phyloP scores from a whole-genome alignment of 1,140 invertebrate species.

The Cyphomyrmex costatus region DNA sequence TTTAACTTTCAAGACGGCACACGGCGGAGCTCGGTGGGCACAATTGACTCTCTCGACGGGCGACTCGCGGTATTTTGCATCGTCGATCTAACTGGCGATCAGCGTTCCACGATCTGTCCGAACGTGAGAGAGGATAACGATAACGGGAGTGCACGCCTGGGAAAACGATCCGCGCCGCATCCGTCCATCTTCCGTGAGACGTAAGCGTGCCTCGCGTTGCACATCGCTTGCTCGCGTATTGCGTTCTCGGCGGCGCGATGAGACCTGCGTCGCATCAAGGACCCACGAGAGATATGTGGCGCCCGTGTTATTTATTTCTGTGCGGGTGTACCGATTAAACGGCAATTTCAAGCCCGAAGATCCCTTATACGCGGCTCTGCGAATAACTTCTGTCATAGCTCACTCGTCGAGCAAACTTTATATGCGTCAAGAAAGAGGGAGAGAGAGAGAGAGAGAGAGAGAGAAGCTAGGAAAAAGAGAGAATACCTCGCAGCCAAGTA shows the following conservation, averaged over 20 bases:
- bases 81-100: constrained; percentile 39
- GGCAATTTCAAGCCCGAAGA: constrained; percentile 21
- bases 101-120: constrained; percentile 68
- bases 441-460: neutral
- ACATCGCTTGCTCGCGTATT: constrained; percentile 15
- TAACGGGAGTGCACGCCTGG: constrained; percentile 76
- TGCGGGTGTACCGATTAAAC: constrained; percentile 61
- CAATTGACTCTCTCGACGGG: constrained; percentile 58
- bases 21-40: constrained; percentile 13
- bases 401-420: constrained; percentile 28
- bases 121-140: constrained; percentile 76
- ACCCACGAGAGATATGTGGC: constrained; percentile 29
- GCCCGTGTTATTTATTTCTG: constrained; percentile 70
- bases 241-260: constrained; percentile 6
- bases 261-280: neutral
- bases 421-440: constrained; percentile 12
- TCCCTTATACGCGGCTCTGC: neutral
- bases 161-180: constrained; percentile 69
- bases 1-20: constrained; percentile 27
- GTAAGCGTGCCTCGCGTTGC: constrained; percentile 50
- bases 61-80: constrained; percentile 60
- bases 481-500: constrained; percentile 36
- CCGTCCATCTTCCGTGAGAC: constrained; percentile 71
- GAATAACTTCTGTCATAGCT: constrained; percentile 31
- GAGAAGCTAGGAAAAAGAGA: neutral